Base-by-base conservation (phyloP, 2,888 invertebrate species). In the Papilio demoleus region DNA sequence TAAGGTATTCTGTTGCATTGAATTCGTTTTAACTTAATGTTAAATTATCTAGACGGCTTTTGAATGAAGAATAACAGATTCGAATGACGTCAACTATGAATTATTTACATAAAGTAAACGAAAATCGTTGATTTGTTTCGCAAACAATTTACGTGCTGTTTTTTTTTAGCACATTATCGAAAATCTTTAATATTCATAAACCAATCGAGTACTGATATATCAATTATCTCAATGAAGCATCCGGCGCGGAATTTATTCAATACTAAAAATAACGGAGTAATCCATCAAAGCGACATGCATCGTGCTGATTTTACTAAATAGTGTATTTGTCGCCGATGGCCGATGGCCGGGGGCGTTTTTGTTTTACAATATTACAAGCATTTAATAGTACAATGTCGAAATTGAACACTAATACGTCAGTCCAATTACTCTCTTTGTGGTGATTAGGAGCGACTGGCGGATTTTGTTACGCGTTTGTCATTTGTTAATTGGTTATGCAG, bases 391-490 rank as follows among this genome's bases (percentile, higher is more conserved):
- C 74, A 75, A 77, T 76, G 74, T 74, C 72, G 70, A 73, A 75
- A 78, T 75, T 76, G 74, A 72, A 66, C 71, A 68, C 70, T 76
- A 72, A 76, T 77, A 75, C 72, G 65, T 42, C 62, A 71, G 69
- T 72, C 71, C 71, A 76, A 71, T 75, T 75, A 76, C 71, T 74
- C 74, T 65, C 74, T 75, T 76, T 77, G 74, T 76, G 70, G 73
- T 75, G 76, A 76, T 77, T 76, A 77, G 75, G 31, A 66, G 42
- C 66, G 70, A 70, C 45, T 68, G 65, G 72, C 63, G 61, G 72
- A 68, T 70, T 74, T 73, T 70, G 74, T 71, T 74, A 70, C 67
- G 71, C 68, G 70, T 74, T 74, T 75, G 75, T 75, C 67, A 70
- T 68, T 65, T 66, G 59, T 65, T 58, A 67, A 70, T 64, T 70